A percentile compares a stretch with the other conserved stretches of the same genome.
These are phyloP conservation scores for Semnornis frantzii DNA, from an alignment of 2,113 vertebrate genomes.

Conservation along the genomic window DNA sequence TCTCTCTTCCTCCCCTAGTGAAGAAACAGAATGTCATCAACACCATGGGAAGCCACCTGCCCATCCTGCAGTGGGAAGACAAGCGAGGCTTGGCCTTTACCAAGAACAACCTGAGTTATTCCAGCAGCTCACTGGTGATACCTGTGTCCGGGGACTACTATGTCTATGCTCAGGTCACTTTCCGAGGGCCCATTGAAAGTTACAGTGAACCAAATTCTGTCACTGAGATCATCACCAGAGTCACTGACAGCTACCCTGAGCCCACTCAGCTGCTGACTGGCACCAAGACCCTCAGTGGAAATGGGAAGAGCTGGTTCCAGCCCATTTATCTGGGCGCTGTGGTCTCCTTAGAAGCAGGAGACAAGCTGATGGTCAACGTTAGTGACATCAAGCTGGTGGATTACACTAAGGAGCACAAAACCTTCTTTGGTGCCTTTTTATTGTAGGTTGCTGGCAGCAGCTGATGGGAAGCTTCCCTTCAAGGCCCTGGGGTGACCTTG, in stretches of 20 bases:
- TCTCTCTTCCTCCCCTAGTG: slow-evolving; percentile 45
- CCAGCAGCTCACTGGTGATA: slow-evolving; percentile 74
- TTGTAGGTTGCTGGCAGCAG: slow-evolving; percentile 39
- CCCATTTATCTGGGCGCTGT: slow-evolving; percentile 77
- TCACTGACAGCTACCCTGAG: slow-evolving; percentile 72
- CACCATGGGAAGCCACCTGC: slow-evolving; percentile 13
- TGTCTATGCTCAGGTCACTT: slow-evolving; percentile 81
- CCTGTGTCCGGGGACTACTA: slow-evolving; percentile 78
- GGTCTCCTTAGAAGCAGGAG: slow-evolving; percentile 72
- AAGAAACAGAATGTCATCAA: slow-evolving; percentile 50
- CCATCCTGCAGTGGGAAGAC: slow-evolving; percentile 77
- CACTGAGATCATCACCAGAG: slow-evolving; percentile 73
- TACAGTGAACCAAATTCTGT: slow-evolving; percentile 22
- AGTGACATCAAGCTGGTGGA: slow-evolving; percentile 76
- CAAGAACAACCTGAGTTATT: slow-evolving; percentile 77
- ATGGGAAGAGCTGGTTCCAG: slow-evolving; percentile 66
- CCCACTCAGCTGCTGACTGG: slow-evolving; percentile 73
- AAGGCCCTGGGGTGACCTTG: neutral
- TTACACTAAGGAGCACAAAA: slow-evolving; percentile 79
- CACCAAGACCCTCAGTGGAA: slow-evolving; percentile 71
- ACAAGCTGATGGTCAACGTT: slow-evolving; percentile 78
- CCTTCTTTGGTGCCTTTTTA: slow-evolving; percentile 81
- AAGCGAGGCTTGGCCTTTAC: slow-evolving; percentile 77
- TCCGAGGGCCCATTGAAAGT: slow-evolving; percentile 53
- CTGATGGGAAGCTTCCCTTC: neutral